phyloP scores from a whole-genome alignment of 2,113 vertebrate genomes.

The Onychostoma macrolepis region DNA sequence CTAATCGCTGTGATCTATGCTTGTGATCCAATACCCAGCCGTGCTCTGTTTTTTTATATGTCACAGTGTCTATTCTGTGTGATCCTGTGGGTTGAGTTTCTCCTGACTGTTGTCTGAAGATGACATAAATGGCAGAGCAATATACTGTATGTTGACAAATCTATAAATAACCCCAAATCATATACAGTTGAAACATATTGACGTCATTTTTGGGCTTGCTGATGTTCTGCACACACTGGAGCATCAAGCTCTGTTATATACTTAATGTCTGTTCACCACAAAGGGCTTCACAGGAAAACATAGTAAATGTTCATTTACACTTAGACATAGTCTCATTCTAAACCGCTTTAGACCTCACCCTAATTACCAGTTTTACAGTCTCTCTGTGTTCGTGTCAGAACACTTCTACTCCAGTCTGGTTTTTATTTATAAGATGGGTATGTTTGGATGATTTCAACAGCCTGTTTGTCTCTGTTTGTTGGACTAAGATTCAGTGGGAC shows the following conservation, averaged over 20 bases:
- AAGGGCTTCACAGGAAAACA: slow-evolving; percentile 4
- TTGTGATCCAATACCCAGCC: slow-evolving; percentile 9
- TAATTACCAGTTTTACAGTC: slow-evolving; percentile 23
- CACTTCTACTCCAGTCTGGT: neutral
- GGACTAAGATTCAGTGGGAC: neutral
- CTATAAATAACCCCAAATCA: neutral
- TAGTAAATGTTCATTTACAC: slow-evolving; percentile 37
- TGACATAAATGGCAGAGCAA: neutral
- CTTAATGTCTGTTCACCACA: neutral
- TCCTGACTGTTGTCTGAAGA: slow-evolving; percentile 7
- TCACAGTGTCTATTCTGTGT: slow-evolving; percentile 7
- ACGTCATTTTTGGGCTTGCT: neutral
- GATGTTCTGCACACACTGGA: neutral
- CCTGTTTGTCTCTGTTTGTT: slow-evolving; percentile 1
- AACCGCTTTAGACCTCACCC: slow-evolving; percentile 18
- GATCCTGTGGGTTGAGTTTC: slow-evolving; percentile 2
- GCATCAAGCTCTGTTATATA: neutral
- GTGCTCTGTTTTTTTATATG: neutral
- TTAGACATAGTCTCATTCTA: slow-evolving; percentile 5
- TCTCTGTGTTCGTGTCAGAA: neutral
- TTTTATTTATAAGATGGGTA: slow-evolving; percentile 25
- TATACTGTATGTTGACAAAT: neutral
- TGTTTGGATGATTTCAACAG: slow-evolving; percentile 1
- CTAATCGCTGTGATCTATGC: slow-evolving; percentile 1
- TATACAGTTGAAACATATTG: neutral